Base-by-base conservation (phyloP, 2,888 invertebrate genomes). In the Euphydryas editha region DNA sequence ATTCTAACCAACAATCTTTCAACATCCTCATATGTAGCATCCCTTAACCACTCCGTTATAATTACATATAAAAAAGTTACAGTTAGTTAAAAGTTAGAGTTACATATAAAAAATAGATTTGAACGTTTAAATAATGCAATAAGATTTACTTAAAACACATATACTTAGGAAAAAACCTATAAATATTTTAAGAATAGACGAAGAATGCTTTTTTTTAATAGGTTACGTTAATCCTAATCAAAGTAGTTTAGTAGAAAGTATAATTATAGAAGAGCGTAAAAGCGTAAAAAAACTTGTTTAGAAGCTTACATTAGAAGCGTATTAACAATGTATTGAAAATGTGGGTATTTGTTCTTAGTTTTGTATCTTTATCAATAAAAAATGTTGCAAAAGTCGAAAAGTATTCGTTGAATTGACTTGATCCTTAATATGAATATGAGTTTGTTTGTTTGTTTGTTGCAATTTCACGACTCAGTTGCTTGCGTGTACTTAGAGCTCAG, bases 201-300 rank as follows among this genome's bases (percentile, higher is more conserved):
- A 17, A 42, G 8, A 47, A 6, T 13, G 21, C 1, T 1, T 15
- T 15, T 15, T 5, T 15, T 4, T 15, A 49, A 49, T 49, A 49
- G 49, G 21, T 21, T 6, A 21, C 49, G 15, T 49, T 15, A 15
- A 49, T 49, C 7, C 49, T 49, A 21, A 49, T 24, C 49, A 24
- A 49, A 49, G 5, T 24, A 49, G 21, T 21, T 21, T 20, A 49
- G 15, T 49, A 1, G 49, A 21, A 15, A 15, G 49, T 15, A 13
- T 49, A 49, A 49, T 49, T 49, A 49, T 49, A 49, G 21, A 44
- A 44, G 42, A 6, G 24, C 46, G 18, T 18, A 18, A 10, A n/a
- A 20, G 47, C 18, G 13, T 11, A 47, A 20, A 18, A 21, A 49
- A 49, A 21, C 42, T 44, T 24, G 1, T 30, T 30, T 1, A 30